Evolutionary conservation across 2,113 vertebrate genomes (phyloP), one percentile per base, ranked within the genome.

Genomic region (Entelurus aequoreus): DNA sequence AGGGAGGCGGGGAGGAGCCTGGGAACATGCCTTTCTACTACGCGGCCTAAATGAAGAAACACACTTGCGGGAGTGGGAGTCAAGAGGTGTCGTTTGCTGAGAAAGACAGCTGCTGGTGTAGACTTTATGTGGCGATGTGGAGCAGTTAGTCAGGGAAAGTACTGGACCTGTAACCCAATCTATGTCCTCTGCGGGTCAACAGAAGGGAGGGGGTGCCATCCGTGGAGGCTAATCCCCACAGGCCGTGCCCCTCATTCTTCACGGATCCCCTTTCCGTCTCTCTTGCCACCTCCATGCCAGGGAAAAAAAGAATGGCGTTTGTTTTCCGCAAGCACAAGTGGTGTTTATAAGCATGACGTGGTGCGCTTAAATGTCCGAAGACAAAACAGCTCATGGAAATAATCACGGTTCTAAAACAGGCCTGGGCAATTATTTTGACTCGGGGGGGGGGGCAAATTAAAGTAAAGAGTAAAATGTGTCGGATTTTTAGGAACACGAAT

Each of bases 141-240:
- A 36, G 48, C 66, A 62, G 68, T 28, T 68, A 68, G 52, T 13
- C 9, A 11, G 40, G 38, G 60, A 57, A 61, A 56, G 52, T 8
- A 48, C 52, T 74, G 65, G 77, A 70, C 71, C 60, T 82, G 87
- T 77, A 85, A 86, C 75, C 42, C 60, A 69, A 85, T 40, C 78
- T 76, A 16, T 69, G 63, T 65, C 73, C 73, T 67, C 62, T 69
- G 60, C 57, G 71, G 72, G 71, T 59, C 68, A 82, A 79, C 65
- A 66, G 44, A 65, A 55, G 63, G 66, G 59, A 6, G 59, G 5
- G 44, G 38, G 65, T 76, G 71, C 46, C 64, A 64, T 60, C 60
- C 60, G 71, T 50, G 44, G 19, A 72, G 69, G 56, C 70, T 71
- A 55, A 71, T 59, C 69, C 68, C 74, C 59, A 54, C 15, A 16